Conservation (phyloP, 2,888 invertebrate genomes). For the Chalcosyrphus nemorum region DNA sequence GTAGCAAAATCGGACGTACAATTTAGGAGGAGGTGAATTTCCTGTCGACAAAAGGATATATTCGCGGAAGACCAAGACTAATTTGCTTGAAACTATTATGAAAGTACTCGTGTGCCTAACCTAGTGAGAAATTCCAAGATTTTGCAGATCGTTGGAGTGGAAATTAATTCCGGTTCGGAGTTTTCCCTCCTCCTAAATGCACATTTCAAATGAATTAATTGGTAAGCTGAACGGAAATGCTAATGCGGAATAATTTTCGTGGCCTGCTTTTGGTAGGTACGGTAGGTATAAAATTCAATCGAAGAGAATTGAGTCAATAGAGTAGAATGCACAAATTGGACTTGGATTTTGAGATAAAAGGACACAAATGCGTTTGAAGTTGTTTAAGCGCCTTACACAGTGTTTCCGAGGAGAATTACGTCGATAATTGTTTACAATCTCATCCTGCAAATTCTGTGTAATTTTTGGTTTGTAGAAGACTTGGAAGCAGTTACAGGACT, state of each 20-base stretch:
- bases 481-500: too few relatives aligned
- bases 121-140: slow-evolving; percentile 69
- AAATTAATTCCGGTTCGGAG: slow-evolving; percentile 44
- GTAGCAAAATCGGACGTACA: slow-evolving; percentile 23
- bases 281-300: neutral
- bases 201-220: slow-evolving; percentile 52
- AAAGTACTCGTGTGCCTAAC: slow-evolving; percentile 64
- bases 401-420: neutral
- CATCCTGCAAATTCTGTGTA: too few relatives aligned
- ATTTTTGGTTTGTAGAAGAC: too few relatives aligned
- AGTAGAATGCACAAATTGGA: slow-evolving; percentile 9
- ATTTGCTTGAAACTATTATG: slow-evolving; percentile 71
- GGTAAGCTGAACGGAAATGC: slow-evolving; percentile 29
- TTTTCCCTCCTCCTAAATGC: slow-evolving; percentile 29
- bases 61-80: slow-evolving; percentile 52
- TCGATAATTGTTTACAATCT: too few relatives aligned
- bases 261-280: neutral
- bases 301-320: neutral
- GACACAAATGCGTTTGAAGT: neutral
- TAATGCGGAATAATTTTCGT: slow-evolving; percentile 37
- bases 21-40: neutral
- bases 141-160: slow-evolving; percentile 66
- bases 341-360: neutral
- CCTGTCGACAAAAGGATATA: slow-evolving; percentile 49
- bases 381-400: neutral